These are phyloP conservation scores for Elephantulus edwardii DNA, from an alignment of 2,113 vertebrate species.

Conservation along the genomic window DNA sequence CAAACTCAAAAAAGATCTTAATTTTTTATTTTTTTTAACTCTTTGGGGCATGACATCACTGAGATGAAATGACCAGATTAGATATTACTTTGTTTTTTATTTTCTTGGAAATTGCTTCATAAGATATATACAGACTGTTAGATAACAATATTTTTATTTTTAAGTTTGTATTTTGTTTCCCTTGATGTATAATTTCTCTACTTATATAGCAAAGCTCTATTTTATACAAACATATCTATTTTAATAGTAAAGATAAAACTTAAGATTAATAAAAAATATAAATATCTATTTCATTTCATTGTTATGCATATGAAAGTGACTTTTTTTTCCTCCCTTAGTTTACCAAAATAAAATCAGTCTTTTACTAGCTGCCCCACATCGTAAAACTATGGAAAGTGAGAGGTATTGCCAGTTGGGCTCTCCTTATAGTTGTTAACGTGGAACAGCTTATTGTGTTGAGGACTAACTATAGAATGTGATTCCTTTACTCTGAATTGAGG, in stretches of 20 bases:
- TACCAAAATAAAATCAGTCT: not conserved
- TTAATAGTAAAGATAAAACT: slow-evolving; percentile 1
- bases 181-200: slow-evolving; percentile 27
- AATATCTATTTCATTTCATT: too few species aligned
- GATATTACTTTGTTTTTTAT: too few species aligned
- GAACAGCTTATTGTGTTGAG: not conserved
- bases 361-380: not conserved
- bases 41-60: not conserved
- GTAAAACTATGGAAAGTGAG: not conserved
- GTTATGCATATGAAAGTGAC: not conserved
- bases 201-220: slow-evolving; percentile 1
- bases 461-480: slow-evolving; percentile 20
- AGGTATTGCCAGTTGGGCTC: slow-evolving; percentile 33
- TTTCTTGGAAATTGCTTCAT: too few species aligned
- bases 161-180: slow-evolving; percentile 20
- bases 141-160: too few species aligned
- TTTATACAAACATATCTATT: not conserved
- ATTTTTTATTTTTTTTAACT: not conserved
- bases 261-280: not conserved
- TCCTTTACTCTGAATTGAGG: not conserved
- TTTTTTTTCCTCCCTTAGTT: not conserved
- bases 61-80: slow-evolving; percentile 4
- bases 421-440: slow-evolving; percentile 29
- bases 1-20: not conserved
- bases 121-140: too few species aligned